Base-by-base conservation (phyloP, 1,140 invertebrate species). In the Ditylenchus dipsaci region DNA sequence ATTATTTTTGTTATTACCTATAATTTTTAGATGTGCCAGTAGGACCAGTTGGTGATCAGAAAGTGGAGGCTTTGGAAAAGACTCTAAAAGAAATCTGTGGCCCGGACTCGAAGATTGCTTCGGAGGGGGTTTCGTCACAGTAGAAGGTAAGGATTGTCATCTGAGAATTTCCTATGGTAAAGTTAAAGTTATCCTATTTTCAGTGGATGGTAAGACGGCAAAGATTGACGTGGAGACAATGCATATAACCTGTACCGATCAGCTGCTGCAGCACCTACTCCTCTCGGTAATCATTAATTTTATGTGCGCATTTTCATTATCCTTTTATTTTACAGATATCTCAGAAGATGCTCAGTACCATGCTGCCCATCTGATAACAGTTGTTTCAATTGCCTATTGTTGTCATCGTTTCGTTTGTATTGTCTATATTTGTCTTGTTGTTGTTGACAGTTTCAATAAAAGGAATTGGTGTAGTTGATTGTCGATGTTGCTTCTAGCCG, bases 241-340 rank as follows among this genome's bases (percentile, higher is more conserved):
- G 56, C 72, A 73, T 23, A 67, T 73, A 19, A 43, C 62, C 11
- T 73, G 72, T 42, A 53, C 38, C 26, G 72, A 73, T 60, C 67
- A 71, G 21, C 67, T 73, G 11, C 56, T 73, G 19, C 72, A 73
- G 15, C 72, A 73, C 23, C 43, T 73, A n/a, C 29, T 73, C 11
- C 26, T 42, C 5, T 75, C 72, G 8, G 23, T 72, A n/a, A 38
- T n/a, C n/a, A n/a, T n/a, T n/a, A n/a, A 11, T 38, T 38, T 38
- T 38, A 5, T 38, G 33, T 5, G 11, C 33, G 3, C 3, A 5
- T 38, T 11, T 3, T 38, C 33, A 38, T 3, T 38, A 38, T 38
- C 3, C 11, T 38, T 38, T 11, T 38, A 11, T 38, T 38, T 38
- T n/a, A n/a, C 33, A 38, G 49, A 53, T 53, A 19, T 53, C 49